Evolutionary conservation across 1,140 invertebrate species (phyloP), one percentile per base, ranked within the genome.

Genomic region (Bombus haemorrhoidalis): DNA sequence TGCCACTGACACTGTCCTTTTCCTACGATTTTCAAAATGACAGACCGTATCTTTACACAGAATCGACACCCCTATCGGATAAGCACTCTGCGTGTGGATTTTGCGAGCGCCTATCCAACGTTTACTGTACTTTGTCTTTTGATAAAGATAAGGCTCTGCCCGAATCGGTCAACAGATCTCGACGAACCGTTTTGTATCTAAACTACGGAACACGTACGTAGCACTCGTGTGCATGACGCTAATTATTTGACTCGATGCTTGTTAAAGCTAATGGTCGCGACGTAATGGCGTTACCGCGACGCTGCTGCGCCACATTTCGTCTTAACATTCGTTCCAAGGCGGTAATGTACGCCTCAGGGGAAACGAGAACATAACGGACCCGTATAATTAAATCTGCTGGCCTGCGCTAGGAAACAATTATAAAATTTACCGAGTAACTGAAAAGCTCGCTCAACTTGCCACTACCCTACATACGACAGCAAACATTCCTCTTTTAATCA

Each of bases 341-440:
- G 75, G 53, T 59, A 84, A 71, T 39, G 62, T 22, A 59, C 83
- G 37, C n/a, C 66, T 79, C n/a, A 47, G 81, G 73, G 83, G 72
- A 72, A 88, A 87, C 87, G 91, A 79, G 89, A 91, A 91, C 89
- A 85, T 92, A 92, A 92, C 91, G 91, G 91, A 80, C 87, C 75
- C 78, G 81, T 87, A 88, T 91, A 92, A 92, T 92, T 92, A 92
- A 91, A 86, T 87, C 81, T 47, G 57, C 62, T 68, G 57, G 81
- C 79, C 59, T 71, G 8, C 18, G 28, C 59, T 18, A 86, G 84
- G 81, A 91, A 91, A 91, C 85, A 89, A 91, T 92, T 91, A 91
- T 89, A 87, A 89, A 91, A 89, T 88, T 78, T 82, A 72, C 79
- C 81, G 66, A 81, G 64, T 92, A 91, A 91, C 89, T 91, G 82